Evolutionary conservation across 2,113 vertebrate genomes (phyloP).

Genomic region (Orthochromis indermauri): DNA sequence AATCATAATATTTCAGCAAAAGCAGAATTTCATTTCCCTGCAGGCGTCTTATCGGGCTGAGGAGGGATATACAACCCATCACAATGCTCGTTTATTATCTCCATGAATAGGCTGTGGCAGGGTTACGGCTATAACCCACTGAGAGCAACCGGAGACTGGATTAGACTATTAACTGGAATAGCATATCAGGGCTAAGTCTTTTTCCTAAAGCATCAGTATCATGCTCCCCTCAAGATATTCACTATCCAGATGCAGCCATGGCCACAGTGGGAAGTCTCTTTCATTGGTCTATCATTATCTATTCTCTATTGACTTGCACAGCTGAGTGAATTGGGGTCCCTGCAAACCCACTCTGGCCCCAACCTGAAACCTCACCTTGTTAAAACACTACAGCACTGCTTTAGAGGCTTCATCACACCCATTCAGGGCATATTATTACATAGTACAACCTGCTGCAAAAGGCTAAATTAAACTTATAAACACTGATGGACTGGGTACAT

Average conservation of each 20-base stretch:
- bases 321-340: background rate
- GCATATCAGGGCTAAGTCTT: constrained; percentile 74
- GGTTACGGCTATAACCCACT: constrained; percentile 79
- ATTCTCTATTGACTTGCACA: constrained; percentile 26
- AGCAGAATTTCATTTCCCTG: constrained; percentile 98
- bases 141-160: constrained; percentile 62
- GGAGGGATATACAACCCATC: constrained; percentile 86
- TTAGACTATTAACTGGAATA: constrained; percentile 63
- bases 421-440: background rate
- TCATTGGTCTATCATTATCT: constrained; percentile 40
- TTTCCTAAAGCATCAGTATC: constrained; percentile 69
- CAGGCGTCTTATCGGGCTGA: constrained; percentile 87
- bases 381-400: background rate
- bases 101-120: constrained; percentile 92
- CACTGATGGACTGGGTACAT: background rate
- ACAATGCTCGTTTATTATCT: constrained; percentile 91
- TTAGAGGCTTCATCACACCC: background rate
- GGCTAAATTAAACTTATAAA: background rate
- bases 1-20: constrained; percentile 99
- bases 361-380: constrained; percentile 5
- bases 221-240: constrained; percentile 32
- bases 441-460: background rate
- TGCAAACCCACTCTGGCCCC: background rate
- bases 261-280: background rate
- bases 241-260: constrained; percentile 1